A percentile compares a stretch with the other conserved stretches of the same genome.
phyloP scores from a whole-genome alignment of 1,140 invertebrate genomes.

The Trachelipus rathkii region DNA sequence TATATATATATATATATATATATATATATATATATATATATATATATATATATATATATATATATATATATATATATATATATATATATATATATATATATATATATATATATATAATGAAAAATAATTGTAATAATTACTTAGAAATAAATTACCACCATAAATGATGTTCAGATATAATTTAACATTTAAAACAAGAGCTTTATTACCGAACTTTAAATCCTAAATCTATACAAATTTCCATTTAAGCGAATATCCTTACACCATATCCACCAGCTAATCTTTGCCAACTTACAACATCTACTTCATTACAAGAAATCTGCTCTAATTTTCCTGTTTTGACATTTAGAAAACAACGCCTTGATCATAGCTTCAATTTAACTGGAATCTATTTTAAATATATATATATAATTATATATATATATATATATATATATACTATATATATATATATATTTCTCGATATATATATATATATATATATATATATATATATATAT shows the following conservation, averaged over 20 bases:
- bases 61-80: not conserved
- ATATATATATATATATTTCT: too few relatives aligned
- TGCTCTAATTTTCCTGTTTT: constrained; percentile 96
- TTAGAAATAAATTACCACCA: too few relatives aligned
- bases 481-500: constrained; percentile 1
- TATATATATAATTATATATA: not conserved
- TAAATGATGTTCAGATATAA: too few relatives aligned
- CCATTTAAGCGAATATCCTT: constrained; percentile 85
- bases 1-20: not conserved
- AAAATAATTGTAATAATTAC: too few relatives aligned
- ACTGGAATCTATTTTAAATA: constrained; percentile 54
- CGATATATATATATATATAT: not conserved
- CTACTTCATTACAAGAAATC: constrained; percentile 76
- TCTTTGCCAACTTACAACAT: constrained; percentile 86
- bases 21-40: not conserved
- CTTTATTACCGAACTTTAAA: constrained; percentile 76
- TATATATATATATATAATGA: too few relatives aligned
- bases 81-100: too few relatives aligned
- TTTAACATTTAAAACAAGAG: too few relatives aligned
- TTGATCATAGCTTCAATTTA: constrained; percentile 81
- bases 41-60: not conserved
- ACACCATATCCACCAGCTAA: constrained; percentile 85
- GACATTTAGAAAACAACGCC: constrained; percentile 87
- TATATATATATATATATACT: too few relatives aligned
- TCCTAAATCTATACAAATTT: constrained; percentile 81